Percentiles rank a stretch among this genome's conserved stretches.
Conservation (phyloP, 2,888 invertebrate genomes). For the Thymelicus lineola region DNA sequence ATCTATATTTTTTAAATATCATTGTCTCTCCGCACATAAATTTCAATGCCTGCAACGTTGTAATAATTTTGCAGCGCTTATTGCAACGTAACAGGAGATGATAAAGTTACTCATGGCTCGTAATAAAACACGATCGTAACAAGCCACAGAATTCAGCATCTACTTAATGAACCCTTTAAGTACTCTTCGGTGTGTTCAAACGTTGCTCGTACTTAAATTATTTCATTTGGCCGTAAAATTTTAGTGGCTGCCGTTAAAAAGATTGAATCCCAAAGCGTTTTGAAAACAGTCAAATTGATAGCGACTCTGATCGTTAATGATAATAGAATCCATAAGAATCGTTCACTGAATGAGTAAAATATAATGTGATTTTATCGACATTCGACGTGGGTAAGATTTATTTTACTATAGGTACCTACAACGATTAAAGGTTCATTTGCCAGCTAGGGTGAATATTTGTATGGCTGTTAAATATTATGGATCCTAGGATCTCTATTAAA, state of each 20-base stretch:
- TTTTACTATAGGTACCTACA: too few relatives aligned
- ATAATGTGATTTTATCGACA: too few relatives aligned
- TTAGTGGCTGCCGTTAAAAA: slow-evolving; percentile 33
- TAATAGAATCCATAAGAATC: neutral
- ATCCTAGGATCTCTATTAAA: too few relatives aligned
- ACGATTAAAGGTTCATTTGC: too few relatives aligned
- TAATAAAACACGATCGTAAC: slow-evolving; percentile 26
- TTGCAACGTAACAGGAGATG: slow-evolving; percentile 6
- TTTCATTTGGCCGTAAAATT: slow-evolving; percentile 34
- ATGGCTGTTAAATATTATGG: too few relatives aligned
- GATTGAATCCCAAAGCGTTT: slow-evolving; percentile 34
- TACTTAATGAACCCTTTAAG: slow-evolving; percentile 27
- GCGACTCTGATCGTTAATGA: neutral
- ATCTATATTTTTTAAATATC: too few relatives aligned
- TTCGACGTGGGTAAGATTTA: too few relatives aligned
- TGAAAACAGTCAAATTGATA: slow-evolving; percentile 32
- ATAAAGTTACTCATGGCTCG: slow-evolving; percentile 10
- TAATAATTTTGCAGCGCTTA: slow-evolving; percentile 14
- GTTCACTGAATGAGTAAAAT: too few relatives aligned
- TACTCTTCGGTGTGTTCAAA: slow-evolving; percentile 16
- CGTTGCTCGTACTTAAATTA: slow-evolving; percentile 32
- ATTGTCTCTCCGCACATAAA: too few relatives aligned
- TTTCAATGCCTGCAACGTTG: neutral
- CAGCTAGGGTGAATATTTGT: too few relatives aligned
- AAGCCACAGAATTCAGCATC: slow-evolving; percentile 32